phyloP scores from a whole-genome alignment of 2,797 vertebrate species.

The Oreortyx pictus region DNA sequence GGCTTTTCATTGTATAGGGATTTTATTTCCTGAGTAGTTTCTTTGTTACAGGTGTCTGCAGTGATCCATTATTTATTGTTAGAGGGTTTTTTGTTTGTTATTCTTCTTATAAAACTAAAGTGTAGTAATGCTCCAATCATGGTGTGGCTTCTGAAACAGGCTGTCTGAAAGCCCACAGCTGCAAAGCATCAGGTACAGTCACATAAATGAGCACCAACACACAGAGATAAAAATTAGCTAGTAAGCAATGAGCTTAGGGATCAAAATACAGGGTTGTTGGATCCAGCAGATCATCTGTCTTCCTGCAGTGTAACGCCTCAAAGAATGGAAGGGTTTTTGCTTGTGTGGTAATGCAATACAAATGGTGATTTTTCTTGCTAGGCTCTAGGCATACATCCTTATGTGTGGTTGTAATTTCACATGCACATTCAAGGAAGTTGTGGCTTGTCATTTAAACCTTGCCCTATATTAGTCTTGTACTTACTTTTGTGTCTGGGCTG shows the following conservation, averaged over 20 bases:
- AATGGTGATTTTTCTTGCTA: background rate
- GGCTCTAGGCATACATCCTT: background rate
- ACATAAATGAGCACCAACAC: background rate
- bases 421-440: background rate
- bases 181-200: background rate
- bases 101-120: background rate
- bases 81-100: background rate
- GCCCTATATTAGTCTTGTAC: background rate
- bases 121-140: rapidly evolving
- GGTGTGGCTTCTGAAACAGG: background rate
- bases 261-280: background rate
- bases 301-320: background rate
- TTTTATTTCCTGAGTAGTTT: background rate
- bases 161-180: background rate
- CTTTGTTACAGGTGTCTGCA: background rate
- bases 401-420: background rate
- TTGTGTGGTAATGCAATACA: background rate
- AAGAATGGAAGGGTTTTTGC: background rate
- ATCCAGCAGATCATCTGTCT: background rate
- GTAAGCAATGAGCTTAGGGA: background rate
- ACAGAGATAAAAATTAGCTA: background rate
- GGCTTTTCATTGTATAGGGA: background rate
- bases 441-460: background rate
- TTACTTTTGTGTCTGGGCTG: background rate
- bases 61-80: background rate